phyloP scores from a whole-genome alignment of 2,888 invertebrate genomes.

The Melanostoma mellinum region DNA sequence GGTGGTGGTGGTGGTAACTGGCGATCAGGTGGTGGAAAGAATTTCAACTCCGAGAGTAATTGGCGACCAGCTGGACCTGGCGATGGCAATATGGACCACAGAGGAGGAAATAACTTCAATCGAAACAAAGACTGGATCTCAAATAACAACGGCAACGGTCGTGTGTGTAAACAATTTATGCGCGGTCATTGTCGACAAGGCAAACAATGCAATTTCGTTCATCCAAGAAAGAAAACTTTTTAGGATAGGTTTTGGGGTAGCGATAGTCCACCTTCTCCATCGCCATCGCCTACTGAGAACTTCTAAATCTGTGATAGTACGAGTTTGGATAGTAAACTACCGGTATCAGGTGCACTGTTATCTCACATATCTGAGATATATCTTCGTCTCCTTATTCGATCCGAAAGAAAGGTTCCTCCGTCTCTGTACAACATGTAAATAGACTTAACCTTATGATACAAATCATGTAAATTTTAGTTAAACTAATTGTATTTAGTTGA shows the following conservation, averaged over 20 bases:
- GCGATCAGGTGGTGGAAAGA: conserved; percentile 79
- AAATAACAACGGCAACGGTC: conserved; percentile 77
- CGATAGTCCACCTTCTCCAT: conserved; percentile 28
- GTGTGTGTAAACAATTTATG: conserved; percentile 90
- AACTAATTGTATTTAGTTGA: conserved; percentile 25
- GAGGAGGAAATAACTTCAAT: conserved; percentile 72
- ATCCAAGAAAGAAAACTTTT: conserved; percentile 84
- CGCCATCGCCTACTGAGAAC: conserved; percentile 18
- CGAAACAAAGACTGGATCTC: conserved; percentile 77
- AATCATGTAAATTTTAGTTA: conserved; percentile 15
- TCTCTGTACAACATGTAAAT: conserved; percentile 54
- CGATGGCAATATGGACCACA: conserved; percentile 45
- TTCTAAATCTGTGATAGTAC: conserved; percentile 68
- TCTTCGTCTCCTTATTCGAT: conserved; percentile 12
- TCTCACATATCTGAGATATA: conserved; percentile 33
- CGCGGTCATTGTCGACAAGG: conserved; percentile 92
- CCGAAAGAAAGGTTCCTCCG: conserved; percentile 36
- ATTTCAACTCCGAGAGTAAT: conserved; percentile 82
- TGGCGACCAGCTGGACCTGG: conserved; percentile 84
- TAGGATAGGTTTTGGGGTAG: conserved; percentile 74
- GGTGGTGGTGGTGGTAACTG: conserved; percentile 76
- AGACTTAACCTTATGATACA: conserved; percentile 5
- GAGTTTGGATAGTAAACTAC: conserved; percentile 34
- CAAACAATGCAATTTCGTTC: conserved; percentile 91
- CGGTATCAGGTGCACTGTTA: conserved; percentile 35